Conservation (phyloP, 2,888 invertebrate genomes). For the Girardia tigrina region DNA sequence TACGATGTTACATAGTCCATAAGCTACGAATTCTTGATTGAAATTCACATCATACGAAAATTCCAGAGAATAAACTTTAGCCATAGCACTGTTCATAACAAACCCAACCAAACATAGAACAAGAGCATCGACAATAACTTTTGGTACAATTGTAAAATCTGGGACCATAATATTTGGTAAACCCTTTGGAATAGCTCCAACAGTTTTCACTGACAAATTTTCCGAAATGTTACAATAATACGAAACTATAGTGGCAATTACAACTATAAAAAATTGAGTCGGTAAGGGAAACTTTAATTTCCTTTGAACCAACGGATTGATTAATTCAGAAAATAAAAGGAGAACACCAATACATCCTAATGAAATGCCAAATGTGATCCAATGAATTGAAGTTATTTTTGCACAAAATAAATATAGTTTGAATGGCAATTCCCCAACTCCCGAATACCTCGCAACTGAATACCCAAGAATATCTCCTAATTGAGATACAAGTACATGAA, state of each 20-base stretch:
- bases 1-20: conserved; percentile 28
- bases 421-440: not conserved
- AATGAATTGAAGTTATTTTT: not conserved
- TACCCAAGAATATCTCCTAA: conserved; percentile 43
- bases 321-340: not conserved
- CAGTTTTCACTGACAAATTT: not conserved
- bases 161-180: conserved; percentile 33
- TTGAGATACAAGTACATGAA: conserved; percentile 46
- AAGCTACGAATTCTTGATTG: conserved; percentile 35
- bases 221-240: not conserved
- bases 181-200: not conserved
- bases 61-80: conserved; percentile 29
- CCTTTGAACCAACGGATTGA: not conserved
- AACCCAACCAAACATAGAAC: conserved; percentile 25
- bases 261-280: not conserved
- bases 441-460: conserved; percentile 37
- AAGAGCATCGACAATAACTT: conserved; percentile 25
- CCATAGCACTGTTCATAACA: conserved; percentile 9
- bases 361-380: not conserved
- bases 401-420: not conserved
- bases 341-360: not conserved
- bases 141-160: conserved; percentile 11
- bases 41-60: conserved; percentile 34
- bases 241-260: not conserved
- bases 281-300: not conserved